Evolutionary conservation across 2,113 vertebrate genomes (phyloP).

Genomic region (Pedionomus torquatus): DNA sequence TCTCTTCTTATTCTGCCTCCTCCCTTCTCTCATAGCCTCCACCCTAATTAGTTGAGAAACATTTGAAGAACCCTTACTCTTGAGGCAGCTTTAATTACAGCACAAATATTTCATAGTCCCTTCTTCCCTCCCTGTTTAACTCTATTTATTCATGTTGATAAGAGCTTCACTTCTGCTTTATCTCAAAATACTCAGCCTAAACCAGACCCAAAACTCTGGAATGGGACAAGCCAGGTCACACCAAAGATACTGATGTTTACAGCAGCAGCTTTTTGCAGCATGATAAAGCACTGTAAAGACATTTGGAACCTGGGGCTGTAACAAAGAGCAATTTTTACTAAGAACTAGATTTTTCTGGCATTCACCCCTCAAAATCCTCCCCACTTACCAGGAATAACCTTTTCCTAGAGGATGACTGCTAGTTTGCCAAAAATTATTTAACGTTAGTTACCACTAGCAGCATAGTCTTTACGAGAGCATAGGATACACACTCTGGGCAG

Average conservation of each 20-base stretch:
- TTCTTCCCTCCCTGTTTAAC: neutral
- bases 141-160: neutral
- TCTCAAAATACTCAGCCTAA: neutral
- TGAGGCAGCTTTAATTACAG: conserved; percentile 6
- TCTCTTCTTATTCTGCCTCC: neutral
- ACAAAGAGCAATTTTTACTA: neutral
- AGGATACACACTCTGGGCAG: neutral
- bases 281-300: neutral
- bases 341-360: neutral
- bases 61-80: conserved; percentile 11
- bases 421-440: neutral
- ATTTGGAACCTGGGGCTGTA: neutral
- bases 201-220: neutral
- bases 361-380: neutral
- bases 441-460: neutral
- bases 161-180: neutral
- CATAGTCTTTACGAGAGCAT: neutral
- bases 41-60: neutral
- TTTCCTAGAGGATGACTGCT: neutral
- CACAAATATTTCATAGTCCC: neutral
- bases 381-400: neutral
- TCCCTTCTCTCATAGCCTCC: neutral
- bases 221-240: neutral
- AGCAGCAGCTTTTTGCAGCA: neutral
- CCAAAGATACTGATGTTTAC: neutral